phyloP scores from a whole-genome alignment of 2,888 invertebrate genomes.

The Standfussiana lucernea region DNA sequence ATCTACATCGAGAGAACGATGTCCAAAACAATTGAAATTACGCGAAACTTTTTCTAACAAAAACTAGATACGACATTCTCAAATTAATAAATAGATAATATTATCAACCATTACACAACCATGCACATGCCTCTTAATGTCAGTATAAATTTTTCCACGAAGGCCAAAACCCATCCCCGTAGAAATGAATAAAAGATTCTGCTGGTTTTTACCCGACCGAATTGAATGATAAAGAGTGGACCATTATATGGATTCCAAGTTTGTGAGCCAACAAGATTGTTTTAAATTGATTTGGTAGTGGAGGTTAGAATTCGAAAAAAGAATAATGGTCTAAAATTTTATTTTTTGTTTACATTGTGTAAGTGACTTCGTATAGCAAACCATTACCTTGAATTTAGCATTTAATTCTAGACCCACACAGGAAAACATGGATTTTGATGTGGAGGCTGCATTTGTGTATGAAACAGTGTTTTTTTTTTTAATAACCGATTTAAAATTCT shows the following conservation, averaged over 20 bases:
- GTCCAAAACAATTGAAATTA: neutral
- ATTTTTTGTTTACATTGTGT: neutral
- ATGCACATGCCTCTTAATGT: neutral
- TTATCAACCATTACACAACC: neutral
- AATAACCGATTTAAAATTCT: neutral
- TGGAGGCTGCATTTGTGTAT: neutral
- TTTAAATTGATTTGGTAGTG: slow-evolving; percentile 5
- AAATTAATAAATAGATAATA: neutral
- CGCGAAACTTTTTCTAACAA: neutral
- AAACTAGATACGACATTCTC: neutral
- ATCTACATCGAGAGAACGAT: neutral
- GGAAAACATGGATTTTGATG: neutral
- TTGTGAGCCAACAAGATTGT: neutral
- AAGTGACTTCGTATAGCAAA: no score
- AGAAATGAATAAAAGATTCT: slow-evolving; percentile 24
- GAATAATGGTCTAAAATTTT: neutral
- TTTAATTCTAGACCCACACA: no score
- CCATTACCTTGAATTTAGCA: no score
- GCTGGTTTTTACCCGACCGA: neutral
- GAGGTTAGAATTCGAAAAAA: neutral
- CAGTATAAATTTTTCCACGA: neutral
- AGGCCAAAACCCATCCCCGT: neutral
- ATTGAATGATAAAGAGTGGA: slow-evolving; percentile 1
- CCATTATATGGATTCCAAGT: neutral
- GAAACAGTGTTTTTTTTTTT: neutral